phyloP scores from a whole-genome alignment of 2,797 vertebrate genomes.

The Myripristis murdjan region DNA sequence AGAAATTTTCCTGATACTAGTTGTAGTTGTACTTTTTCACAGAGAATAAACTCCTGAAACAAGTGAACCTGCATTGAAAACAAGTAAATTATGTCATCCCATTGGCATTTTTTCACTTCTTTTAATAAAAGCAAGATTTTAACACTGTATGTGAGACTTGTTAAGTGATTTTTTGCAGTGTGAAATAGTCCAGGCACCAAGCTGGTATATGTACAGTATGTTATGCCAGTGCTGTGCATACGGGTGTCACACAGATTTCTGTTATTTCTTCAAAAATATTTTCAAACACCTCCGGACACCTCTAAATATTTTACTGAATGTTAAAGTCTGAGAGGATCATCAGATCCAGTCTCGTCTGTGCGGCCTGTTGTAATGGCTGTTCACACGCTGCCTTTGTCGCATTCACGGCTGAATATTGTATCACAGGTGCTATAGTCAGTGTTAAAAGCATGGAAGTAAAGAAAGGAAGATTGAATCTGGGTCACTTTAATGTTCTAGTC shows the following conservation, averaged over 20 bases:
- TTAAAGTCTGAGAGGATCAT: conserved; percentile 54
- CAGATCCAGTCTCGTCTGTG: conserved; percentile 49
- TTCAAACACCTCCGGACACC: conserved; percentile 21
- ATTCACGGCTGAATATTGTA: conserved; percentile 77
- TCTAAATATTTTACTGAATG: conserved; percentile 64
- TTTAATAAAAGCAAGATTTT: too few species aligned
- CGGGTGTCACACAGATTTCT: conserved; percentile 11
- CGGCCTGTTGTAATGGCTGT: conserved; percentile 67
- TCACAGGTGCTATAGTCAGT: conserved; percentile 77
- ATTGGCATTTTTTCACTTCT: too few species aligned
- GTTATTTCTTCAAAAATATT: conserved; percentile 15
- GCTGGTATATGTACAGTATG: background rate
- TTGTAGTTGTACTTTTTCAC: too few species aligned
- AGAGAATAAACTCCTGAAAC: too few species aligned
- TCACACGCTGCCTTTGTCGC: conserved; percentile 67
- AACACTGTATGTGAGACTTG: too few species aligned
- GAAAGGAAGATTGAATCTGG: conserved; percentile 84
- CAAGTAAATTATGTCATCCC: too few species aligned
- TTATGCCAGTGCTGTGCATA: background rate
- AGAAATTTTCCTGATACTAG: too few species aligned
- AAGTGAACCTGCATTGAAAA: too few species aligned
- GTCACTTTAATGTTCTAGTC: conserved; percentile 83
- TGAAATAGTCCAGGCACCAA: too few species aligned
- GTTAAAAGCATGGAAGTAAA: conserved; percentile 80
- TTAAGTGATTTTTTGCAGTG: too few species aligned